Evolutionary conservation across 2,113 vertebrate genomes (phyloP).

Genomic region (Syngnathus scovelli): DNA sequence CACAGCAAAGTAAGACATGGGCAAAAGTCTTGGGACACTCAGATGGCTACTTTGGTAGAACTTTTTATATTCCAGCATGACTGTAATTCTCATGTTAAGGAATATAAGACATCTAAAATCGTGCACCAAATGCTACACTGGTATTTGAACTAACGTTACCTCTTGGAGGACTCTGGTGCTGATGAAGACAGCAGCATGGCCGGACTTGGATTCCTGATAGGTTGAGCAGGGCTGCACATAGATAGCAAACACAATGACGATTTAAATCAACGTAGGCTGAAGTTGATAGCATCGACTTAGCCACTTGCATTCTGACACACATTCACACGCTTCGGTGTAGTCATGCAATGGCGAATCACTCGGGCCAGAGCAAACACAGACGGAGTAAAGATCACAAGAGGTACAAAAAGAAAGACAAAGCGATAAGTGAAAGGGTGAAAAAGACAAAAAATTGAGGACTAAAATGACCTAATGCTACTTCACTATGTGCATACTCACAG

Average conservation of each 20-base stretch:
- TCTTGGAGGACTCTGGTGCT: constrained; percentile 79
- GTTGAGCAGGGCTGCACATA: constrained; percentile 77
- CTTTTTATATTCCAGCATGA: too few relatives aligned
- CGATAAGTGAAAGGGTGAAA: constrained; percentile 9
- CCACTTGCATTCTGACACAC: constrained; percentile 35
- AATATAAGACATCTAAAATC: background rate
- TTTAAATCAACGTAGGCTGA: constrained; percentile 9
- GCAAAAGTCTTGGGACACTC: background rate
- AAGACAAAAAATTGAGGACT: constrained; percentile 10
- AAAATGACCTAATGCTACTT: background rate
- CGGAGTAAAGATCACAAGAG: constrained; percentile 52
- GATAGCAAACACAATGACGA: constrained; percentile 15
- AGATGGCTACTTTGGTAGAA: background rate
- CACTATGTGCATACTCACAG: constrained; percentile 35
- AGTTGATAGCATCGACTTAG: constrained; percentile 10
- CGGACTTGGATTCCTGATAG: constrained; percentile 74
- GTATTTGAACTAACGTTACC: constrained; percentile 63
- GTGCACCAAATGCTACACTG: background rate
- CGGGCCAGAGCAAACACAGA: constrained; percentile 63
- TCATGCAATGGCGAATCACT: constrained; percentile 52
- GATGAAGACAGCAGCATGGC: constrained; percentile 74
- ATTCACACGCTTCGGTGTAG: constrained; percentile 31
- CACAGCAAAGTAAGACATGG: background rate
- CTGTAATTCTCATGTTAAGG: background rate
- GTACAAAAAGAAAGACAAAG: constrained; percentile 2